These are phyloP conservation scores for Odontothrips loti DNA, from an alignment of 2,888 invertebrate species.

Conservation along the genomic window DNA sequence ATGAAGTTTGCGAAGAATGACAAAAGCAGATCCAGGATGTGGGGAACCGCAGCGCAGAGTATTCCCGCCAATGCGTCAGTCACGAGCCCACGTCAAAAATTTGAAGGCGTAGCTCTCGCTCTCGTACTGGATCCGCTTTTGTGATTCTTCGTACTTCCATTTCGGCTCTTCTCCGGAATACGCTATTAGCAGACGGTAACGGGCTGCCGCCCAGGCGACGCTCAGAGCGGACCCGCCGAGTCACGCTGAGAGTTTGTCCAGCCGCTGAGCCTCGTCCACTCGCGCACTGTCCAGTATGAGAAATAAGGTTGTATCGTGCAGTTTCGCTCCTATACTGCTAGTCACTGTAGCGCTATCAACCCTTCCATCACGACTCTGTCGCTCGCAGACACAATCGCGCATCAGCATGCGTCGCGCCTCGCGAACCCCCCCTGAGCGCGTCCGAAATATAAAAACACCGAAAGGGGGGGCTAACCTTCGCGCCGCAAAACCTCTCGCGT, in stretches of 20 bases:
- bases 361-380: not conserved
- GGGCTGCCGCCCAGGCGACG: not conserved
- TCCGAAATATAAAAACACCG: not conserved
- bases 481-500: too few relatives aligned
- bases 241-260: not conserved
- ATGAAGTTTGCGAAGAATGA: too few relatives aligned
- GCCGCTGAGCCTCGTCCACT: not conserved
- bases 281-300: not conserved
- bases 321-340: not conserved
- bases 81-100: too few relatives aligned
- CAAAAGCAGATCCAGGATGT: too few relatives aligned
- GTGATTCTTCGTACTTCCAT: too few relatives aligned
- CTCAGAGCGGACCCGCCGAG: not conserved
- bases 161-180: too few relatives aligned
- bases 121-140: too few relatives aligned
- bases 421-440: not conserved
- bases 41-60: too few relatives aligned
- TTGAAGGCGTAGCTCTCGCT: too few relatives aligned
- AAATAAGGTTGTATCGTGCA: too few relatives aligned
- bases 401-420: conserved; percentile 11
- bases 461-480: not conserved
- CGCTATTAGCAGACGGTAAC: too few relatives aligned
- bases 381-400: conserved; percentile 1
- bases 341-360: not conserved
- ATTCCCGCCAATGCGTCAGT: too few relatives aligned